phyloP scores from a whole-genome alignment of 2,888 invertebrate species.

The Agonopterix alstromeriana region DNA sequence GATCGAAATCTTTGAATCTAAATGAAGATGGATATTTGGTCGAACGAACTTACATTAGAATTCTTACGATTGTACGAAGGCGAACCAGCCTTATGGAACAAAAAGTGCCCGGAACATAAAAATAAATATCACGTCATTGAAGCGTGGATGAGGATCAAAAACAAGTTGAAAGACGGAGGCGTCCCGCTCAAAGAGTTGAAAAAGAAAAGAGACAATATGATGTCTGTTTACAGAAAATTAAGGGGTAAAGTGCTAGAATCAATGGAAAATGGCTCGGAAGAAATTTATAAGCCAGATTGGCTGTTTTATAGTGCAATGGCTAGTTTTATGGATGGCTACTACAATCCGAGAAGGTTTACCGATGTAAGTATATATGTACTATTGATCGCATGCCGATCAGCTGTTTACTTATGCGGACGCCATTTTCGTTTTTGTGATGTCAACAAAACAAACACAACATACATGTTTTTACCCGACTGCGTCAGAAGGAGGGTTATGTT shows the following conservation, averaged over 20 bases:
- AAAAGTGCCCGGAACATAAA: neutral
- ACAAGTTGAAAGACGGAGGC: neutral
- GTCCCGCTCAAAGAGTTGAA: neutral
- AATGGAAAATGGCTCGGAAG: neutral
- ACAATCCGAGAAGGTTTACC: neutral
- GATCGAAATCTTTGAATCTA: too few species aligned
- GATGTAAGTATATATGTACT: neutral
- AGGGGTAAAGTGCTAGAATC: neutral
- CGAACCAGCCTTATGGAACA: neutral
- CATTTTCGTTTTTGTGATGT: too few species aligned
- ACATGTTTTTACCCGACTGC: too few species aligned
- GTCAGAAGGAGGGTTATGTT: too few species aligned
- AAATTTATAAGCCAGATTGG: neutral
- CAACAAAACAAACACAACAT: too few species aligned
- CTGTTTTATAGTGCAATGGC: neutral
- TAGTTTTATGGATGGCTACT: neutral
- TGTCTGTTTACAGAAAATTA: neutral
- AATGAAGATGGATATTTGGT: neutral
- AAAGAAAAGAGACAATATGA: neutral
- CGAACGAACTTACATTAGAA: neutral
- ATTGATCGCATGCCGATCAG: too few species aligned
- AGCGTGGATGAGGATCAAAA: neutral
- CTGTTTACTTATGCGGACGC: too few species aligned
- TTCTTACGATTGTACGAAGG: neutral
- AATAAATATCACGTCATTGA: neutral